A percentile compares a stretch with the other conserved stretches of the same genome.
Evolutionary conservation across 2,113 vertebrate genomes (phyloP).

Genomic region (Herpetotheres cachinnans): DNA sequence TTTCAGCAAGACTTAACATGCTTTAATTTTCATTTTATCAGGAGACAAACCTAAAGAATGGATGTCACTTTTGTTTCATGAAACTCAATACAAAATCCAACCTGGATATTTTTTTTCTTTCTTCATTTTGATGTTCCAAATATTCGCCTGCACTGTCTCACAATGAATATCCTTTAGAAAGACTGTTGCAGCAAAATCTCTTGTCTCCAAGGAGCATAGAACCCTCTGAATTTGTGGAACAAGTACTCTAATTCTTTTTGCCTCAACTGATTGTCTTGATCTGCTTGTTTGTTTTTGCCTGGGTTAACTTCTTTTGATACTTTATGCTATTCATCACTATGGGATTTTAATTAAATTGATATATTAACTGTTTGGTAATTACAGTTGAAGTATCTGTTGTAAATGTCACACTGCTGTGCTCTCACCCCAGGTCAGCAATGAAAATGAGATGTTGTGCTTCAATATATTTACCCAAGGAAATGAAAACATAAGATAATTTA

Average conservation of each 20-base stretch:
- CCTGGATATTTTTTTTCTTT: not conserved
- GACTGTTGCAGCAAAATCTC: not conserved
- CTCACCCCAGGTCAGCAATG: constrained; percentile 31
- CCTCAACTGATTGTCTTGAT: constrained; percentile 45
- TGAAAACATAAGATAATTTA: constrained; percentile 51
- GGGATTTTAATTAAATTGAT: constrained; percentile 76
- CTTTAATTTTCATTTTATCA: not conserved
- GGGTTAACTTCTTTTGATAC: constrained; percentile 64
- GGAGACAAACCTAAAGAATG: not conserved
- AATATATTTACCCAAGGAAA: constrained; percentile 45
- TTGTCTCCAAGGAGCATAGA: not conserved
- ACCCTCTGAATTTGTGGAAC: not conserved
- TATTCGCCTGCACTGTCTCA: not conserved
- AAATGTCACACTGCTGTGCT: constrained; percentile 58
- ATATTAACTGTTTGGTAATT: constrained; percentile 70
- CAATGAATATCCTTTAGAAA: not conserved
- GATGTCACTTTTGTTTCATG: not conserved
- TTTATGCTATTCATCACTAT: constrained; percentile 63
- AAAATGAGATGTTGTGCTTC: constrained; percentile 42
- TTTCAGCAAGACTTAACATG: not conserved
- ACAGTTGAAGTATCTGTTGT: constrained; percentile 60
- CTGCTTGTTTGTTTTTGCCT: constrained; percentile 57
- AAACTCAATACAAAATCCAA: not conserved
- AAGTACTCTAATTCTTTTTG: constrained; percentile 48
- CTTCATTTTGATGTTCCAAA: not conserved